phyloP scores from a whole-genome alignment of 2,797 vertebrate genomes.

The Natrix natrix region DNA sequence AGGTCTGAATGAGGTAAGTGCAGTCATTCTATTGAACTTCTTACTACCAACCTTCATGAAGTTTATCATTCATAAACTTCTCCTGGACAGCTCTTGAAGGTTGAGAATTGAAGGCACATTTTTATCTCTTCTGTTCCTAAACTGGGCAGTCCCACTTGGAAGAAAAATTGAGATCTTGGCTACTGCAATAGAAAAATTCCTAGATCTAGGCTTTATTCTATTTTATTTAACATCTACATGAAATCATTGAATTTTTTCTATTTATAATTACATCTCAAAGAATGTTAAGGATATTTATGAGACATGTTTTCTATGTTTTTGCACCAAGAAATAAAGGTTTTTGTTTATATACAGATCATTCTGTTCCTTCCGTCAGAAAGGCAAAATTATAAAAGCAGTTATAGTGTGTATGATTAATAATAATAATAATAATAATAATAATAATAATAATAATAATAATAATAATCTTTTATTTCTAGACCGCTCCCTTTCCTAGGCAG shows the following conservation, averaged over 20 bases:
- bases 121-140: background rate
- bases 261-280: background rate
- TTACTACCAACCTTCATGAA: background rate
- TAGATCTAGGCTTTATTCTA: background rate
- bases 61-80: background rate
- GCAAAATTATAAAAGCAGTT: background rate
- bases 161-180: background rate
- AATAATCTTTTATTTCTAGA: no score
- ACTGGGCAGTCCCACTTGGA: background rate
- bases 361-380: background rate
- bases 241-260: background rate
- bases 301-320: background rate
- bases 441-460: no score
- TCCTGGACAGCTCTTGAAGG: background rate
- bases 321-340: background rate
- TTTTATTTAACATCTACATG: background rate
- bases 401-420: background rate
- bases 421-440: no score
- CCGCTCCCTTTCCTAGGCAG: no score
- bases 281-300: background rate
- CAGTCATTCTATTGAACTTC: background rate
- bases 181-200: background rate
- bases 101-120: background rate
- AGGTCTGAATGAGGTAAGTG: background rate
- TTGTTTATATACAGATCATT: background rate